Evolutionary conservation across 2,888 invertebrate genomes (phyloP), one percentile per base, ranked within the genome.

Genomic region (Leucania comma): DNA sequence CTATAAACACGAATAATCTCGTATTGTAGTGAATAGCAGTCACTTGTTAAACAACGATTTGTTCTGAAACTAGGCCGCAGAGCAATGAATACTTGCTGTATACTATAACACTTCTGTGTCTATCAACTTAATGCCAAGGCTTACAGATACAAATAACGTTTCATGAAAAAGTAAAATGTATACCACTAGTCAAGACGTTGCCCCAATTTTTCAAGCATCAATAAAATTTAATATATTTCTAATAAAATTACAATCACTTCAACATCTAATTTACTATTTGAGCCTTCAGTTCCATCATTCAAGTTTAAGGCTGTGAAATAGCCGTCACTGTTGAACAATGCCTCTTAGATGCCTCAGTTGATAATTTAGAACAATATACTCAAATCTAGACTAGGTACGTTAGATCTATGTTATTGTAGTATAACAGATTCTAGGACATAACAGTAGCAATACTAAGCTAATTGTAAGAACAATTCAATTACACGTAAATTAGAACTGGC

Each of bases 41-140:
- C 9, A 54, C 54, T 72, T 51, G 83, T 84, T 80, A 75, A 83
- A 84, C 54, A 80, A 66, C 72, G 50, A 83, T 85, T 85, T 83
- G 48, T 71, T 69, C 20, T 53, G 61, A 74, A 84, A 70, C 80
- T 81, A 56, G 81, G 75, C 17, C 81, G 58, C 17, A 12, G 42
- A 22, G 51, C 59, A 67, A 68, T 68, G 67, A 38, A 63, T 60
- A 65, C 35, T 20, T 10, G 10, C 12, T 65, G 14, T 14, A 4
- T 4, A 53, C 66, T 46, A 75, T 32, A 64, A 60, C 59, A 76
- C 60, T 67, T 48, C 26, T 38, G 56, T 6, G 22, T 17, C 80
- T 56, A 75, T 78, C 70, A 62, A 29, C 24, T 59, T 51, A 80
- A 78, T 58, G 53, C 35, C 10, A 24, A 38, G 10, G 32, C 32